Base-by-base conservation (phyloP, 2,888 invertebrate species). In the Drosophila melanocephala region DNA sequence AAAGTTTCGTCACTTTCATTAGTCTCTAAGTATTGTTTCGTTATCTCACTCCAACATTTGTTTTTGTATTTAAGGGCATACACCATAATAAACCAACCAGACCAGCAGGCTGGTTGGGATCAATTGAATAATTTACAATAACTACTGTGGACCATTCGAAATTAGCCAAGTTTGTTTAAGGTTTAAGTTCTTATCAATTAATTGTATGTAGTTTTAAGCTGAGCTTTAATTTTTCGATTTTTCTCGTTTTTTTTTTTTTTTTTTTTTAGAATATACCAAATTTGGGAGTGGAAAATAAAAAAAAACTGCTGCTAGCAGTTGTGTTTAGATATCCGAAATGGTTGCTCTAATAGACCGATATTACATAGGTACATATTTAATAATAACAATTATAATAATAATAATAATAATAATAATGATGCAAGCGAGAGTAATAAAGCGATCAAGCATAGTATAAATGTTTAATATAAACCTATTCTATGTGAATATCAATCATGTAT, bases 21-120 rank as follows among this genome's bases (percentile, higher is more conserved):
- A 88, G 84, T 85, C 89, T 92, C 92, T 92, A 93, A 91, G 93
- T 92, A 92, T 92, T 92, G 92, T 92, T 92, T 92, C 91, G 78
- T 92, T 92, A 92, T 92, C 92, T 92, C 92, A 92, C 92, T 92
- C 92, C 92, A 92, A 93, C 92, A 93, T 92, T 93, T 89, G 73
- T 82, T 86, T 47, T 91, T 85, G 83, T 75, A 72, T 84, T 83
- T 79, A 88, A 83, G 89, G 90, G 86, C 86, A 88, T 88, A 88
- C 73, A 68, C 81, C 83, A 67, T 67, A 75, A 73, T 55, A 56
- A 59, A 57, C 56, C 47, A 55, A 55, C 60, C 64, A 75, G 47
- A 62, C 47, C 61, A 52, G 47, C 55, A 47, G 50, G 44, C 71
- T 58, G 70, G 58, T 62, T 79, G 68, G 69, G 69, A 70, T 85